Evolutionary conservation across 2,888 invertebrate species (phyloP), one percentile per base, ranked within the genome.

Genomic region (Cerceris rybyensis): DNA sequence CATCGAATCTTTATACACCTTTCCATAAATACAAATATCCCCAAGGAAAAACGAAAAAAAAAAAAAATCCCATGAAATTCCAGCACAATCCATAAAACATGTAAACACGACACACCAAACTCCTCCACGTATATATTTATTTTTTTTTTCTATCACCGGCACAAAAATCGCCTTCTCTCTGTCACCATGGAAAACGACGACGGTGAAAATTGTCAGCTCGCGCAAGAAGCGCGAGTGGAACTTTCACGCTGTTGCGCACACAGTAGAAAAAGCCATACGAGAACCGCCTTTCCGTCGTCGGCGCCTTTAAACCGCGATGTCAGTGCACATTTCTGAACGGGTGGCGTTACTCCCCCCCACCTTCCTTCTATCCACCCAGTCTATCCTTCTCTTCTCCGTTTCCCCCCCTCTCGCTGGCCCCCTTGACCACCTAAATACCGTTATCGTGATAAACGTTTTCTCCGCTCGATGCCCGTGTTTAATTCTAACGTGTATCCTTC

Each of bases 241-340:
- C 70, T 79, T 78, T 76, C 72, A 84, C 75, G 82, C 75, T 76
- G 85, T 78, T 72, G 69, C 84, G 82, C 84, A 80, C 75, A 81
- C 76, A 72, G 73, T 68, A 77, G 77, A 86, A 81, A 86, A 80
- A 83, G 75, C 69, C 69, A 65, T 64, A 75, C 70, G 81, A 81
- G 70, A 79, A 82, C 82, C 82, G 82, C 78, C 78, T 84, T 60
- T 82, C 68, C 74, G 74, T 70, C 72, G 80, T 70, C 72, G 80
- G 85, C 75, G 82, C 67, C 85, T 85, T 85, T 79, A 84, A 85
- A 80, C 73, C 80, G 85, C 83, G 80, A 74, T 80, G 75, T 79
- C 79, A 77, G 80, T 75, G 72, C 85, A 80, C 84, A 82, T 85
- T 80, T 84, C 85, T 70, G 75, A 80, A 78, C 85, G 85, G 78